A percentile compares a stretch with the other conserved stretches of the same genome.
phyloP scores from a whole-genome alignment of 2,797 vertebrate genomes.

The Gobionotothen gibberifrons region DNA sequence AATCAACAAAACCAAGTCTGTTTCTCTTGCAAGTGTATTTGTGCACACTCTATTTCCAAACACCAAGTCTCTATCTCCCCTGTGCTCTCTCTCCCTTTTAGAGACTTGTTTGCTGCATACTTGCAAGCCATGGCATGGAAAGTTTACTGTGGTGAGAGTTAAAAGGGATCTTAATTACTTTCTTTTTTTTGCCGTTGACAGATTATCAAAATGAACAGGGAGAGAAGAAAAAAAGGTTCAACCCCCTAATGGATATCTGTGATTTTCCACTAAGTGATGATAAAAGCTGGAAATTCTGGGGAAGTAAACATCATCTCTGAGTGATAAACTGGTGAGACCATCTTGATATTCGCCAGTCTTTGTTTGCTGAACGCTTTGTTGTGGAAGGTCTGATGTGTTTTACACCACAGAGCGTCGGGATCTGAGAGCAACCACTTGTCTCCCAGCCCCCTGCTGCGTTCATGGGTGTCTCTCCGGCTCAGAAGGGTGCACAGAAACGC shows the following conservation, averaged over 20 bases:
- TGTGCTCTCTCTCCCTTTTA: constrained; percentile 44
- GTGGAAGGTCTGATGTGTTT: constrained; percentile 45
- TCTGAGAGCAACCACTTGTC: constrained; percentile 54
- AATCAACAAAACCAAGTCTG: constrained; percentile 82
- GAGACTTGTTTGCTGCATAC: constrained; percentile 77
- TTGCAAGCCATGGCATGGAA: constrained; percentile 75
- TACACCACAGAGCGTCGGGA: constrained; percentile 42
- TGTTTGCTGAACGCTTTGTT: constrained; percentile 53
- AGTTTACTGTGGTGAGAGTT: constrained; percentile 80
- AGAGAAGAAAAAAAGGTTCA: constrained; percentile 35
- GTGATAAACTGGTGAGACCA: constrained; percentile 36
- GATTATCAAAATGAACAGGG: constrained; percentile 78
- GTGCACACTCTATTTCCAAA: constrained; percentile 82
- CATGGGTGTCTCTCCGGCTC: constrained; percentile 44
- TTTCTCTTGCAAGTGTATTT: constrained; percentile 79
- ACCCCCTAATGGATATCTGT: constrained; percentile 59
- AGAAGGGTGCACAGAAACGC: constrained; percentile 56
- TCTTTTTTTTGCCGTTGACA: constrained; percentile 75
- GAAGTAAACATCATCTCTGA: constrained; percentile 40
- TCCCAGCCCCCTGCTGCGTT: constrained; percentile 45
- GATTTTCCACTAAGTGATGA: constrained; percentile 58
- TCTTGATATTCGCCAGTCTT: constrained; percentile 48
- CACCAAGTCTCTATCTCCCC: constrained; percentile 59
- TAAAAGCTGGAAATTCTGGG: constrained; percentile 40
- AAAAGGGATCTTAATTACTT: constrained; percentile 77